These are phyloP conservation scores for Hippopotamyrus pictus DNA, from an alignment of 2,797 vertebrate species.

Conservation along the genomic window DNA sequence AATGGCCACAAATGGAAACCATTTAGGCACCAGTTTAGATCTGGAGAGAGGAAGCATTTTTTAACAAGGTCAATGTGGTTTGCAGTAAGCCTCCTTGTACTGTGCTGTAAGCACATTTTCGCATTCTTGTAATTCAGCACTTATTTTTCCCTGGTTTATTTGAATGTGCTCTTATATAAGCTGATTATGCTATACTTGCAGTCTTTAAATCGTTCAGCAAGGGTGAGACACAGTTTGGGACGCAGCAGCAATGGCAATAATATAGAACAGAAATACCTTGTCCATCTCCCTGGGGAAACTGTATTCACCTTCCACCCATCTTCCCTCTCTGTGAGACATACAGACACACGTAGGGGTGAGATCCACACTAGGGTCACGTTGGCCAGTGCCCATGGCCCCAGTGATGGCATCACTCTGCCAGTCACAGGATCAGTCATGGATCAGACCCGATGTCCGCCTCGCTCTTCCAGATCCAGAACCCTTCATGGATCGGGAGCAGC, in stretches of 20 bases:
- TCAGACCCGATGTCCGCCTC: neutral
- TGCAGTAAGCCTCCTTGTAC: neutral
- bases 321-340: neutral
- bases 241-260: neutral
- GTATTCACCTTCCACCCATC: neutral
- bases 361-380: neutral
- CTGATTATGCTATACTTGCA: neutral
- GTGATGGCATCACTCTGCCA: neutral
- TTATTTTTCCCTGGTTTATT: neutral
- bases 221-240: neutral
- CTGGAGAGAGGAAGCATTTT: neutral
- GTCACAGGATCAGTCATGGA: neutral
- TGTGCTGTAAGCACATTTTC: neutral
- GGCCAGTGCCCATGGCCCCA: neutral
- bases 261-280: neutral
- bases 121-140: neutral
- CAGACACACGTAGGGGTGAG: neutral
- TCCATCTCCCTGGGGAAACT: neutral
- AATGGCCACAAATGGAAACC: neutral
- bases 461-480: slow-evolving; percentile 85
- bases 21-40: neutral
- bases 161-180: neutral
- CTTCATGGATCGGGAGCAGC: slow-evolving; percentile 87
- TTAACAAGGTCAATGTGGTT: neutral
- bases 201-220: neutral